Evolutionary conservation across 2,113 vertebrate genomes (phyloP).

Genomic region (Proteles cristata): DNA sequence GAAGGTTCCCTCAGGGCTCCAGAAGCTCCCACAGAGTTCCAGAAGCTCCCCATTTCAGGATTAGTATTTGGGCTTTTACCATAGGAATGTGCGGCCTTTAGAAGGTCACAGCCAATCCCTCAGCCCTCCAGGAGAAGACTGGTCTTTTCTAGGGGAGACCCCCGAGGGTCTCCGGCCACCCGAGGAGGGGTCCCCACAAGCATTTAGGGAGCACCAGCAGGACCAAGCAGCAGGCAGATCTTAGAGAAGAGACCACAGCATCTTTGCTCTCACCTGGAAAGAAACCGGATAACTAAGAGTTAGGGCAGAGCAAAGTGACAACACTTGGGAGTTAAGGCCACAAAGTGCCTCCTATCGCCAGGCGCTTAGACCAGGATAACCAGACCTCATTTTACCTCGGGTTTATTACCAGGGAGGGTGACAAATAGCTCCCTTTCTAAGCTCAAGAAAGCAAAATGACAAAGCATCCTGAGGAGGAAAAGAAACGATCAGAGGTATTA

Average conservation of each 20-base stretch:
- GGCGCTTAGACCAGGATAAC: neutral
- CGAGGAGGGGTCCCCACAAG: neutral
- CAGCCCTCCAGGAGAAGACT: neutral
- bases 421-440: neutral
- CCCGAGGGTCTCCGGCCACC: neutral
- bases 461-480: neutral
- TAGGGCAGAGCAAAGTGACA: accelerated
- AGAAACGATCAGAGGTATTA: neutral
- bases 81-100: neutral
- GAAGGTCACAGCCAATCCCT: neutral
- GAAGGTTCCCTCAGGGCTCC: neutral
- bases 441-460: neutral
- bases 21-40: neutral
- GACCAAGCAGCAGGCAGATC: neutral
- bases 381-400: neutral
- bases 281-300: accelerated
- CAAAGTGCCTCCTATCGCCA: accelerated
- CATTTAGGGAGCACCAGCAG: neutral
- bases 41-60: neutral
- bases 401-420: neutral
- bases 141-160: neutral
- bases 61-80: neutral
- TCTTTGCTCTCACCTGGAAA: neutral
- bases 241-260: neutral
- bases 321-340: accelerated